phyloP scores from a whole-genome alignment of 2,888 invertebrate species.

The Drosophila subquinaria region DNA sequence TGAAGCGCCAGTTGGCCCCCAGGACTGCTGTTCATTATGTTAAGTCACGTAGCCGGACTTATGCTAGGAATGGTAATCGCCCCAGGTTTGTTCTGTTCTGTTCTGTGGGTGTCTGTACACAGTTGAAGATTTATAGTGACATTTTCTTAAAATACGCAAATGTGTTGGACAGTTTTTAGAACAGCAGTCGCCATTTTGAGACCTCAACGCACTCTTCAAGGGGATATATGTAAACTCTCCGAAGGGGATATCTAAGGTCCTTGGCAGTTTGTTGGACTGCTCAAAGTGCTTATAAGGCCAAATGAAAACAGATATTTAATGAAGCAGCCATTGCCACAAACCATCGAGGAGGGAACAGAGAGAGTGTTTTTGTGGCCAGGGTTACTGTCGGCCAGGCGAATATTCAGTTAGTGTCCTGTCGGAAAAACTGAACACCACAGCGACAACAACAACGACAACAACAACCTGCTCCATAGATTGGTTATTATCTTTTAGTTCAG shows the following conservation, averaged over 20 bases:
- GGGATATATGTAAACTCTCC: neutral
- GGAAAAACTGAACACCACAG: conserved; percentile 23
- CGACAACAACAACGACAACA: conserved; percentile 7
- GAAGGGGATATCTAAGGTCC: conserved; percentile 1
- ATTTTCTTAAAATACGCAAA: conserved; percentile 62
- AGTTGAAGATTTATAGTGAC: conserved; percentile 79
- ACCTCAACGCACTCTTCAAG: conserved; percentile 1
- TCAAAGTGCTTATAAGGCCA: conserved; percentile 20
- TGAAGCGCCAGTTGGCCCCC: conserved; percentile 42
- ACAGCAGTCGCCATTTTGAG: conserved; percentile 33
- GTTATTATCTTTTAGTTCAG: conserved; percentile 75
- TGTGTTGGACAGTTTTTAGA: conserved; percentile 34
- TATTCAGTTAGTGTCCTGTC: conserved; percentile 30
- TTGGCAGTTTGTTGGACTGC: neutral
- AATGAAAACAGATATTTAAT: conserved; percentile 66
- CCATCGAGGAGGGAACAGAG: conserved; percentile 2
- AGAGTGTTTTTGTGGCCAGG: conserved; percentile 1
- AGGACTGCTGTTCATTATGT: conserved; percentile 67
- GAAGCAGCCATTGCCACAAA: conserved; percentile 57
- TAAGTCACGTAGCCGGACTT: conserved; percentile 72
- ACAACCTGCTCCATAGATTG: conserved; percentile 61
- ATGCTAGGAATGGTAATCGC: neutral
- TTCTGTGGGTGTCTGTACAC: conserved; percentile 24
- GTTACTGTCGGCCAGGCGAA: conserved; percentile 14
- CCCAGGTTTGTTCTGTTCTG: neutral